A percentile compares a stretch with the other conserved stretches of the same genome.
These are phyloP conservation scores for Tridacna gigas DNA, from an alignment of 2,888 invertebrate genomes.

Conservation along the genomic window DNA sequence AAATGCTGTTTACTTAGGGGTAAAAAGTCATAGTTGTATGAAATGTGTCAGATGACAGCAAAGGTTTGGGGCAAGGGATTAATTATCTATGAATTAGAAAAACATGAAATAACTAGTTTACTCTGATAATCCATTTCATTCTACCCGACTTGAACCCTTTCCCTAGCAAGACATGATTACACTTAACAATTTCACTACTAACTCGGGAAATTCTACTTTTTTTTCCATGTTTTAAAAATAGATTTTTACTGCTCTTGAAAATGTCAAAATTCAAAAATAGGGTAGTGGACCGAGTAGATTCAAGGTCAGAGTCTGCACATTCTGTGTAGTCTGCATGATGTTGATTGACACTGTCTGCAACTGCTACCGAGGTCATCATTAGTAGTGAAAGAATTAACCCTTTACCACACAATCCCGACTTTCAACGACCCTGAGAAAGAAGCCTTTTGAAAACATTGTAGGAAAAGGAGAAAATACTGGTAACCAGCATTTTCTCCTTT, in stretches of 20 bases:
- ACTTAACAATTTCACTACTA: background rate
- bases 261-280: too few species aligned
- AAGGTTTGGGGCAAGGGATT: background rate
- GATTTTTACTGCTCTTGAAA: too few species aligned
- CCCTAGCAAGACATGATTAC: background rate
- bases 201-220: background rate
- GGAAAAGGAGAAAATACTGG: slow-evolving; percentile 3
- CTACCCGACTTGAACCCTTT: background rate
- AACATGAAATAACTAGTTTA: slow-evolving; percentile 1
- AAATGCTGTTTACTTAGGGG: background rate
- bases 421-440: too few species aligned
- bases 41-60: background rate
- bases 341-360: too few species aligned
- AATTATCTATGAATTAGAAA: background rate
- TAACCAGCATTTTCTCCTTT: slow-evolving; percentile 13
- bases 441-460: slow-evolving; percentile 3
- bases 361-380: too few species aligned
- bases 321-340: too few species aligned
- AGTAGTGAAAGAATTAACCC: too few species aligned
- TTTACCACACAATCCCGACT: too few species aligned
- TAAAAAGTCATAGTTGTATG: background rate
- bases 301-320: too few species aligned
- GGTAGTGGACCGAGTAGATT: too few species aligned
- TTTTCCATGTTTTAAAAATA: background rate
- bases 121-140: background rate